Evolutionary conservation across 2,113 vertebrate genomes (phyloP).

Genomic region (Antigone vipio): DNA sequence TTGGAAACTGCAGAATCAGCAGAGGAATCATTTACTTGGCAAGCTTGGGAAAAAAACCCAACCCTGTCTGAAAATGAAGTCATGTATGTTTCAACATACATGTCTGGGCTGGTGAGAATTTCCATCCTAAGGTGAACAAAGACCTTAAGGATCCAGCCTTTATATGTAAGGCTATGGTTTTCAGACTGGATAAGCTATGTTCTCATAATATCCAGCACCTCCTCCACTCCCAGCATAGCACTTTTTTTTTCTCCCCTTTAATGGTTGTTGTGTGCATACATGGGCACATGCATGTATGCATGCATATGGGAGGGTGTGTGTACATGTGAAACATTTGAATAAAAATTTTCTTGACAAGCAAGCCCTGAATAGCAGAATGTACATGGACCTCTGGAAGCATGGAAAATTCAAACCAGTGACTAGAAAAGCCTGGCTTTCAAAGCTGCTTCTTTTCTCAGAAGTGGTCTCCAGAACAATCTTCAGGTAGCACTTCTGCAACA

Average conservation of each 20-base stretch:
- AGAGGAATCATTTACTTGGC: constrained; percentile 34
- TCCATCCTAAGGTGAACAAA: constrained; percentile 13
- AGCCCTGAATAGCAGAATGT: background rate
- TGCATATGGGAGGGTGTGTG: background rate
- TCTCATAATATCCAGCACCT: background rate
- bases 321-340: background rate
- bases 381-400: background rate
- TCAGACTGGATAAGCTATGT: background rate
- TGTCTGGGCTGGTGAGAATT: constrained; percentile 13
- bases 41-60: background rate
- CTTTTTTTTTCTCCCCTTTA: background rate
- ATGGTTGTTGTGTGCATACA: background rate
- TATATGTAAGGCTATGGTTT: background rate
- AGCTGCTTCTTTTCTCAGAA: background rate
- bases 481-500: background rate
- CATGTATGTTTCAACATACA: constrained; percentile 27
- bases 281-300: background rate
- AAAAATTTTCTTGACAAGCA: background rate
- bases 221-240: background rate
- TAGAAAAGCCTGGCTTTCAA: background rate
- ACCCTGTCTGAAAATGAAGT: constrained; percentile 36
- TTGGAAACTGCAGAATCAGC: constrained; percentile 57
- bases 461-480: background rate
- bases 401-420: background rate
- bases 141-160: background rate